Base-by-base conservation (phyloP, 2,113 vertebrate species). In the Hucho hucho region DNA sequence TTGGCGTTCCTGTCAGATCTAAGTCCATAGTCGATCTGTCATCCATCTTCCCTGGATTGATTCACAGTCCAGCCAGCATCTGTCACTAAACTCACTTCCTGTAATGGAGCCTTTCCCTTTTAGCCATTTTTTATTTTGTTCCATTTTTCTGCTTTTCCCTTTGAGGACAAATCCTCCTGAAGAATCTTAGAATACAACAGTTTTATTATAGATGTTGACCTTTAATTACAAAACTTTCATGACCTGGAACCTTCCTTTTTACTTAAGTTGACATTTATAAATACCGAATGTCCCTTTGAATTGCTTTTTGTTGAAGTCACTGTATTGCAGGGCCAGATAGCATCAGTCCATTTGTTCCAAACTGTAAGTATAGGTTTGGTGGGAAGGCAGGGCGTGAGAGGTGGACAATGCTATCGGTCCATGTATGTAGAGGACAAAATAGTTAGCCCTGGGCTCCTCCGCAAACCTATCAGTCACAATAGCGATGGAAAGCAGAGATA, bases 251-350 rank as follows among this genome's bases (percentile, higher is more conserved):
- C 87, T 83, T 72, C 70, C 77, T 61, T 89, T 92, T 87, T 87
- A 89, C 88, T 83, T 85, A 86, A 81, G 84, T 76, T 93, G 90
- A 92, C 89, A 93, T 94, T 93, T 93, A 88, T 89, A 91, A 92
- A 93, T 89, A 91, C 86, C 77, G 74, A 82, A 84, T 88, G 89
- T 90, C 87, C 84, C 80, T 20, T 43, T 86, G 89, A 92, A 91
- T 91, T 87, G 86, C 86, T 86, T 91, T 92, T 89, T 87, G 80
- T 90, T 85, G 76, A 86, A 89, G 87, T 86, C 74, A 74, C 47
- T 80, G 86, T 81, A 89, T 87, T 86, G 87, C 82, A 69, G 70
- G 71, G 79, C 69, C 20, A 87, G 89, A 92, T 92, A 91, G 79
- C 84, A 92, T 93, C 91, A 81, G 86, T 87, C 84, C 80, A 88